Evolutionary conservation across 2,888 invertebrate genomes (phyloP).

Genomic region (Drosophila recens): DNA sequence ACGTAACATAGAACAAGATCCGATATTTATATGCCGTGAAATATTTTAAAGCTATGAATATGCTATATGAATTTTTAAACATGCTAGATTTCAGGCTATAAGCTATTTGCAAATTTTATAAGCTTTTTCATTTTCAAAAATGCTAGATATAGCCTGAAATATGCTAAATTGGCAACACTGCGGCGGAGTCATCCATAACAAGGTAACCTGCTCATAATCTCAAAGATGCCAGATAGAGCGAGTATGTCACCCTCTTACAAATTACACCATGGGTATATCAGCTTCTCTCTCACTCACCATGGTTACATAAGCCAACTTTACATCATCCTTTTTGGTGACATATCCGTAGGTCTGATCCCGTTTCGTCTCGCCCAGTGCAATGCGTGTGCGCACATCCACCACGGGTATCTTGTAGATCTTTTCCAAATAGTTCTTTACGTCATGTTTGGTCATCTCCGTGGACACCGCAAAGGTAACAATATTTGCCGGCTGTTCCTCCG

Average conservation of each 20-base stretch:
- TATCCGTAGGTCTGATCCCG: constrained; percentile 88
- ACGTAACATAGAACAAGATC: too few species aligned
- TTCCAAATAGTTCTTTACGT: constrained; percentile 96
- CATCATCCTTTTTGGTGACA: constrained; percentile 93
- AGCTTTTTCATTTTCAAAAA: too few species aligned
- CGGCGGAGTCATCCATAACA: neutral
- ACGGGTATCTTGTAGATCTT: constrained; percentile 97
- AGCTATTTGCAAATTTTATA: too few species aligned
- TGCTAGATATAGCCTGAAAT: too few species aligned
- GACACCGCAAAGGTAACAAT: constrained; percentile 95
- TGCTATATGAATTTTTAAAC: too few species aligned
- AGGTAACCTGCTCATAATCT: neutral
- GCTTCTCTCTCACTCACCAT: constrained; percentile 87
- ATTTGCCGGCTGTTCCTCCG: constrained; percentile 90
- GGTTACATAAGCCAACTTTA: constrained; percentile 91
- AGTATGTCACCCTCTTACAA: neutral
- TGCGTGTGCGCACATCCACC: constrained; percentile 91
- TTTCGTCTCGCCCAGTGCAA: constrained; percentile 89
- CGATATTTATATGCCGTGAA: too few species aligned
- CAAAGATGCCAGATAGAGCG: neutral
- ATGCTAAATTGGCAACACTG: too few species aligned
- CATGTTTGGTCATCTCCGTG: constrained; percentile 96
- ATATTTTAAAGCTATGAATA: too few species aligned
- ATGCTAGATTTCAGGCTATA: too few species aligned
- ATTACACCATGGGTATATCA: neutral